Conservation (phyloP, 64 coral and sea anemone genomes). For the Pocillopora damicornis region DNA sequence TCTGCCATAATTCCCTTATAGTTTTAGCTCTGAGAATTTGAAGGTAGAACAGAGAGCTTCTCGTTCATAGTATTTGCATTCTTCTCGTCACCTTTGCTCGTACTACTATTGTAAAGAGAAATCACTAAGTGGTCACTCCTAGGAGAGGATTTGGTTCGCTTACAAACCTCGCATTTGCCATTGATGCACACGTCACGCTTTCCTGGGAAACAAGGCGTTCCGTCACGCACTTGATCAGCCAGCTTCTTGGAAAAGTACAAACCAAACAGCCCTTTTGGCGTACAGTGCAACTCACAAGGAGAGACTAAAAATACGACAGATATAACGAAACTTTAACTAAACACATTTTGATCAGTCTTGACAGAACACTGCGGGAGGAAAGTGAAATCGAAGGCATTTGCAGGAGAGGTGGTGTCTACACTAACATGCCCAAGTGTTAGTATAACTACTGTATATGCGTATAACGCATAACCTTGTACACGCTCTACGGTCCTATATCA, state of each 20-base stretch:
- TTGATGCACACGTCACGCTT: conserved; percentile 88
- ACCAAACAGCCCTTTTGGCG: conserved; percentile 65
- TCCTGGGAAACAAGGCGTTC: conserved; percentile 68
- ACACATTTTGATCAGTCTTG: too few species aligned
- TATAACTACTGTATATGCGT: too few species aligned
- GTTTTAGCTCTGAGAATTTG: too few species aligned
- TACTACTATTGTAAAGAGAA: not conserved
- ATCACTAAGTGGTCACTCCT: not conserved
- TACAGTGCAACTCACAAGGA: conserved; percentile 89
- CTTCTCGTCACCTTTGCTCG: not conserved
- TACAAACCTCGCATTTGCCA: conserved; percentile 93
- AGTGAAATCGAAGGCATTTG: not conserved
- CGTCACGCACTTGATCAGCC: conserved; percentile 82
- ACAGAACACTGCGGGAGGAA: not conserved
- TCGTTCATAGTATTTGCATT: too few species aligned
- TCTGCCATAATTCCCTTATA: too few species aligned
- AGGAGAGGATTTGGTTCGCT: not conserved
- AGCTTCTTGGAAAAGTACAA: conserved; percentile 78
- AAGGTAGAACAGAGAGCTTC: too few species aligned
- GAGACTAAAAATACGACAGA: not conserved
- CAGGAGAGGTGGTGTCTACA: too few species aligned
- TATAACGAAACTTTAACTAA: too few species aligned
- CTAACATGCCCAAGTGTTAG: too few species aligned
- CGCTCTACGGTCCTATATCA: not conserved
- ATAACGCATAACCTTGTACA: not conserved